These are phyloP conservation scores for Ichneumoninae sp. DNA, from an alignment of 2,888 invertebrate genomes.

Conservation along the genomic window DNA sequence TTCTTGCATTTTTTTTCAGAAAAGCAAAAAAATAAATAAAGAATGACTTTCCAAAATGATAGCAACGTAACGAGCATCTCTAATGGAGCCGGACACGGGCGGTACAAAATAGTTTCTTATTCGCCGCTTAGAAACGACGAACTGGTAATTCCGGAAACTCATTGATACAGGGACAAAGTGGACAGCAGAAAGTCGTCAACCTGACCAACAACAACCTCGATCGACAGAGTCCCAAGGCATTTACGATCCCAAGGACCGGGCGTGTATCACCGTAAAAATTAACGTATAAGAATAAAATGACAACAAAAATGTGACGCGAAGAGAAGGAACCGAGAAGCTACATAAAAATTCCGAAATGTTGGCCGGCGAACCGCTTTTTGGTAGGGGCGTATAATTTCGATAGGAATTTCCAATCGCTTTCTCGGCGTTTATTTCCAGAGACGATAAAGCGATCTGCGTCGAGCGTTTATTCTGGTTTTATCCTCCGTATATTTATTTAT, in stretches of 20 bases:
- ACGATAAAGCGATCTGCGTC: neutral
- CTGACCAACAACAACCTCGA: constrained; percentile 12
- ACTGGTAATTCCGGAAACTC: constrained; percentile 61
- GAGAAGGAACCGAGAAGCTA: constrained; percentile 1
- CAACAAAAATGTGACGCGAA: neutral
- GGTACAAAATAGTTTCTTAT: constrained; percentile 28
- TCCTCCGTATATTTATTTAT: neutral
- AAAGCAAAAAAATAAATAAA: neutral
- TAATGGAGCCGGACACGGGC: neutral
- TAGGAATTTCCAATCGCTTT: constrained; percentile 44
- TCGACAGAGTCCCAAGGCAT: neutral
- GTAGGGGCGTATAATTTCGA: constrained; percentile 36
- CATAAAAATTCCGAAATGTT: constrained; percentile 41
- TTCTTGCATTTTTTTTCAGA: neutral
- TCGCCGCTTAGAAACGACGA: constrained; percentile 47
- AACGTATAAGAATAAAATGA: neutral
- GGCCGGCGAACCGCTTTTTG: neutral
- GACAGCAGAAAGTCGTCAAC: neutral
- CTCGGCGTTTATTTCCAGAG: neutral
- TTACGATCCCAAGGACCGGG: neutral
- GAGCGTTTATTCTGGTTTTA: neutral
- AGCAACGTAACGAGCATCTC: neutral
- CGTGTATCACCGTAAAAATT: neutral
- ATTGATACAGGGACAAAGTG: constrained; percentile 21
- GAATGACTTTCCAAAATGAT: neutral